Conservation (phyloP, 2,113 vertebrate species). For the Cryptoleucopteryx plumbea region DNA sequence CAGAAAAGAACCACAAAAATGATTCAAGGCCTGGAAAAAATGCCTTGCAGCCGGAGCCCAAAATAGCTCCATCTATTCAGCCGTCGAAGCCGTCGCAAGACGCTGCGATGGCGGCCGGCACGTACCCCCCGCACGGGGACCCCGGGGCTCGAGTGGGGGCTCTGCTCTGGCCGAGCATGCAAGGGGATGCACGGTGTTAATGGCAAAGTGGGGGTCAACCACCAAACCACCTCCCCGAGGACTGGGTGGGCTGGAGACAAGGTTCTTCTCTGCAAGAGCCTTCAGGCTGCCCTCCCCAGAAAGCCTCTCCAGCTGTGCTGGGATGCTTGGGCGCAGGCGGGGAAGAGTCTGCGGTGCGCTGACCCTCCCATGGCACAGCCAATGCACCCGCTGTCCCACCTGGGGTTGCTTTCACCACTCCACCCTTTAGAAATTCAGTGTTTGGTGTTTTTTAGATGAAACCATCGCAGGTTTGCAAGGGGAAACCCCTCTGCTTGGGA, state of each 20-base stretch:
- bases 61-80: slow-evolving; percentile 42
- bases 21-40: slow-evolving; percentile 64
- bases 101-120: neutral
- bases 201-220: neutral
- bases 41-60: slow-evolving; percentile 24
- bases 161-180: fast-evolving
- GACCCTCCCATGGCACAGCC: fast-evolving
- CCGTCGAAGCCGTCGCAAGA: neutral
- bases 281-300: neutral
- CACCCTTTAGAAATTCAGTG: neutral
- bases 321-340: fast-evolving
- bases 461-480: neutral
- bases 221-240: neutral
- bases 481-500: neutral
- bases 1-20: slow-evolving; percentile 64
- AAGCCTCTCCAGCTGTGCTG: neutral
- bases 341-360: fast-evolving
- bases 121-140: fast-evolving
- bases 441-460: neutral
- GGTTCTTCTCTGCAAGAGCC: neutral
- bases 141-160: fast-evolving
- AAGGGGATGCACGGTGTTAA: fast-evolving
- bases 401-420: neutral
- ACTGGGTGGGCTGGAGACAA: neutral
- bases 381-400: neutral